Conservation (phyloP, 1,140 invertebrate genomes). For the Drosophila asahinai region DNA sequence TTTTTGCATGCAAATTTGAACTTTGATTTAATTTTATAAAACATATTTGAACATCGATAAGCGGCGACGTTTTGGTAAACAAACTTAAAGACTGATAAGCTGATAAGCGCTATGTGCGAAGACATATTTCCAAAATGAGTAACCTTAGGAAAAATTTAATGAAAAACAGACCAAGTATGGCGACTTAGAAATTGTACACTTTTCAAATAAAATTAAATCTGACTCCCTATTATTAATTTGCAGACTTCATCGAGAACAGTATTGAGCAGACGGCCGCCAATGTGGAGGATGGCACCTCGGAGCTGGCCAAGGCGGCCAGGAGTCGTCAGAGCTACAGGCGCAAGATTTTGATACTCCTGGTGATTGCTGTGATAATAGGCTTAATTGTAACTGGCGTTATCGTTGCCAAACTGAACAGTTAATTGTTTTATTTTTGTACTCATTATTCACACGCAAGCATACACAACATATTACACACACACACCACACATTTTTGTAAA, state of each 20-base stretch:
- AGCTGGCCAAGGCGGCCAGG: conserved; percentile 91
- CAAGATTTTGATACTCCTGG: conserved; percentile 89
- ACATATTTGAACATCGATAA: conserved; percentile 1
- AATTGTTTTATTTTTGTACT: conserved; percentile 75
- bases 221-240: conserved; percentile 14
- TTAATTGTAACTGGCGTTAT: conserved; percentile 89
- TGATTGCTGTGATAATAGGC: conserved; percentile 88
- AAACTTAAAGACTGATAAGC: conserved; percentile 15
- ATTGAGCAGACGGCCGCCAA: conserved; percentile 92
- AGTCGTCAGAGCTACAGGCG: conserved; percentile 91
- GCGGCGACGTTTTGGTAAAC: neutral
- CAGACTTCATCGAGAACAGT: conserved; percentile 95
- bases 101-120: conserved; percentile 6
- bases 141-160: neutral
- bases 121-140: conserved; percentile 5
- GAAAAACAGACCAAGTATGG: neutral
- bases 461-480: conserved; percentile 40
- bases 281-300: conserved; percentile 91
- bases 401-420: conserved; percentile 86
- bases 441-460: conserved; percentile 24
- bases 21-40: neutral
- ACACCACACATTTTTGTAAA: conserved; percentile 64
- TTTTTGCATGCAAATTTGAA: neutral
- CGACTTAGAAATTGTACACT: neutral
- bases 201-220: neutral